phyloP scores from a whole-genome alignment of 2,888 invertebrate genomes.

The Nephrotoma flavescens region DNA sequence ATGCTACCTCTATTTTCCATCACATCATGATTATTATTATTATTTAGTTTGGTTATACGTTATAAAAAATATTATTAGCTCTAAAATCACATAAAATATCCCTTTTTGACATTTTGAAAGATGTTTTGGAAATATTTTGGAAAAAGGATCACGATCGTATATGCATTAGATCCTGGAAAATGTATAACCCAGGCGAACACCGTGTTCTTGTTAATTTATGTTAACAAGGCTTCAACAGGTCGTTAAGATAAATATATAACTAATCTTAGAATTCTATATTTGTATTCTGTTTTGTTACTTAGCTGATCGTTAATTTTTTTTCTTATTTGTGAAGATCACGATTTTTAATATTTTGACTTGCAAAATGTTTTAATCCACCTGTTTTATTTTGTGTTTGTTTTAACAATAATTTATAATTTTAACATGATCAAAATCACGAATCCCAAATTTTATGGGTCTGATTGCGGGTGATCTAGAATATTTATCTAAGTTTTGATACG shows the following conservation, averaged over 20 bases:
- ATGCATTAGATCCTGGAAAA: neutral
- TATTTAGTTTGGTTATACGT: neutral
- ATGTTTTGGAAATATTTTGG: neutral
- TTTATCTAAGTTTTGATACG: neutral
- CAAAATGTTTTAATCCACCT: neutral
- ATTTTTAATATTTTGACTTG: neutral
- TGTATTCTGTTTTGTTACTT: neutral
- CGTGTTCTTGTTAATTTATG: neutral
- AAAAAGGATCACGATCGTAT: neutral
- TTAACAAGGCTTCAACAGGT: neutral
- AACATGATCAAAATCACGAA: neutral
- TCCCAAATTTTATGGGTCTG: neutral
- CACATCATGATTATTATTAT: neutral
- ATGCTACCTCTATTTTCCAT: slow-evolving; percentile 2
- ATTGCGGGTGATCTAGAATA: slow-evolving; percentile 1
- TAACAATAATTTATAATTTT: neutral
- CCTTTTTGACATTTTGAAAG: neutral
- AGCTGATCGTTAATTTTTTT: neutral
- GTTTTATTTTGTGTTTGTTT: neutral
- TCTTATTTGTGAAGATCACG: neutral
- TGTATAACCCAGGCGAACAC: neutral
- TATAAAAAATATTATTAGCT: neutral
- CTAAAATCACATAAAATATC: neutral
- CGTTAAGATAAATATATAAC: neutral
- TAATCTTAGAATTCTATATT: neutral